These are phyloP conservation scores for Sminthurinus signatus DNA, from an alignment of 1,140 invertebrate species.

Conservation along the genomic window DNA sequence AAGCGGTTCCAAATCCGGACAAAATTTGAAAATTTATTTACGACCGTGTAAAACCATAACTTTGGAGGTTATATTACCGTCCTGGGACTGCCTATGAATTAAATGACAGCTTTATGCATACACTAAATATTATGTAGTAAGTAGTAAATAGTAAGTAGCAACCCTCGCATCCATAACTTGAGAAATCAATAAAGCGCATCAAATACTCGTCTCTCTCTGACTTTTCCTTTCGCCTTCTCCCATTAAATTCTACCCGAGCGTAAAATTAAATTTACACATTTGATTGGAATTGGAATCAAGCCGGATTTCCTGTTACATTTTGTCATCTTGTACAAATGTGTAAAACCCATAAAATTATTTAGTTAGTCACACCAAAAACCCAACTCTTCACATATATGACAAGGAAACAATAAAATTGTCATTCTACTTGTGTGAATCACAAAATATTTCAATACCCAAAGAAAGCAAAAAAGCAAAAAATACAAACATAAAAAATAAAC, in stretches of 20 bases:
- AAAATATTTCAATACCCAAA: no score
- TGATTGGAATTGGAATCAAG: no score
- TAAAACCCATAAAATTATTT: no score
- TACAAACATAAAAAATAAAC: background rate
- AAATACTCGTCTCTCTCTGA: constrained; percentile 4
- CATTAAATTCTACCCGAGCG: background rate
- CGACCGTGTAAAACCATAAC: background rate
- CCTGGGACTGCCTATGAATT: background rate
- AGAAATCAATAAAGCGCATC: background rate
- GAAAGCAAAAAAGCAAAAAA: background rate
- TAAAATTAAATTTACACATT: constrained; percentile 4
- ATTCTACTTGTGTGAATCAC: no score
- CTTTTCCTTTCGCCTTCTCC: background rate
- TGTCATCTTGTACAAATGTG: no score
- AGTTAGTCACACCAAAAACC: no score
- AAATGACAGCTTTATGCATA: background rate
- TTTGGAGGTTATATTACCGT: background rate
- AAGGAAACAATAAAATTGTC: no score
- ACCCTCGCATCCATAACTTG: background rate
- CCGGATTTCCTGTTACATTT: no score
- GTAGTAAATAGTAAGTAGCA: no score
- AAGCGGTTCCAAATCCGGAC: background rate
- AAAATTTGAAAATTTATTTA: background rate
- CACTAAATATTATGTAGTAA: no score
- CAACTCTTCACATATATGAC: no score